Percentiles rank a stretch among this genome's conserved stretches.
Conservation (phyloP, 2,888 invertebrate genomes). For the Dryobotodes eremita region DNA sequence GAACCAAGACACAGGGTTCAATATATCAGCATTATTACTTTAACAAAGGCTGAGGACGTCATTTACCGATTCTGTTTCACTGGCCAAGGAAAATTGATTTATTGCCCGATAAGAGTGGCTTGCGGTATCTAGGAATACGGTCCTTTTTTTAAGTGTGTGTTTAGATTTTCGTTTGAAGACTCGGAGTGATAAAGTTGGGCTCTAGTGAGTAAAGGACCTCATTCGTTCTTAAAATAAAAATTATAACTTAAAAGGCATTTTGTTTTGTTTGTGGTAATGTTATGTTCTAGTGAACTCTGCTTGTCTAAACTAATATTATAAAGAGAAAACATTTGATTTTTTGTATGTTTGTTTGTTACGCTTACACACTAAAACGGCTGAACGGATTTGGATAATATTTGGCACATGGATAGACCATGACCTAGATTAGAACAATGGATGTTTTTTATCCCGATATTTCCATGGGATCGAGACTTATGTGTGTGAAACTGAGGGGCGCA, state of each 20-base stretch:
- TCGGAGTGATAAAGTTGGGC: slow-evolving; percentile 34
- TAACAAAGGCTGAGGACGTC: slow-evolving; percentile 66
- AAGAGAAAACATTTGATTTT: too few relatives aligned
- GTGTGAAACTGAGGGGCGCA: too few relatives aligned
- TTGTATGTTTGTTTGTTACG: too few relatives aligned
- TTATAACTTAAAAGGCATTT: background rate
- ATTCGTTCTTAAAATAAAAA: background rate
- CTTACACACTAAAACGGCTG: too few relatives aligned
- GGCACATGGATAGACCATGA: too few relatives aligned
- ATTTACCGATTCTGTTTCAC: slow-evolving; percentile 68
- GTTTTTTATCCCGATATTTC: too few relatives aligned
- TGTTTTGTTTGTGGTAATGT: background rate
- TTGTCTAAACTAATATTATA: background rate
- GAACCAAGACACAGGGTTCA: slow-evolving; percentile 35
- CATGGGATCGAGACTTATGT: too few relatives aligned
- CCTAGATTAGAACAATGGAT: too few relatives aligned
- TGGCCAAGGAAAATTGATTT: slow-evolving; percentile 66
- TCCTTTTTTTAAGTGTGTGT: slow-evolving; percentile 28
- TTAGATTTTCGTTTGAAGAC: slow-evolving; percentile 36
- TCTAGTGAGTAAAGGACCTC: slow-evolving; percentile 13
- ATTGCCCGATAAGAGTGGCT: slow-evolving; percentile 55
- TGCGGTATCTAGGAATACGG: slow-evolving; percentile 50
- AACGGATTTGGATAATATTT: too few relatives aligned
- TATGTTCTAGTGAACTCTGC: background rate
- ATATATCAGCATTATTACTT: slow-evolving; percentile 69